Percentiles rank a stretch among this genome's conserved stretches.
phyloP scores from a whole-genome alignment of 2,113 vertebrate species.

The Pitta sordida region DNA sequence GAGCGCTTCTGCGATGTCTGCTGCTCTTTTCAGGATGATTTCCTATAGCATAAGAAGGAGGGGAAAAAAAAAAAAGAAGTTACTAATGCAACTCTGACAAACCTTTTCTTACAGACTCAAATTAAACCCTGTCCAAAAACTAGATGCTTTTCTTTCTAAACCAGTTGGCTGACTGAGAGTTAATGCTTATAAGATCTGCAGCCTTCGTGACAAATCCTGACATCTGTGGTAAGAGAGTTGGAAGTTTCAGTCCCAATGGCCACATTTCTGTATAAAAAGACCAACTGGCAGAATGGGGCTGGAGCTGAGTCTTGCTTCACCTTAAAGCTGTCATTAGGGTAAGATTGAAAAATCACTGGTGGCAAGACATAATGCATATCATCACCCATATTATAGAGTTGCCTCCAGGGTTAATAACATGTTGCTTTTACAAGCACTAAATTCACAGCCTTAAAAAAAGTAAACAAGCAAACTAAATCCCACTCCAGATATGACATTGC shows the following conservation, averaged over 20 bases:
- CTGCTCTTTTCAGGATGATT: conserved; percentile 96
- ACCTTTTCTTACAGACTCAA: not conserved
- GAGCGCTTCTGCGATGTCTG: conserved; percentile 97
- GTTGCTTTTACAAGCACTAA: not conserved
- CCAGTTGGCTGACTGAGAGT: not conserved
- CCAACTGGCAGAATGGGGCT: not conserved
- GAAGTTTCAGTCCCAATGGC: not conserved
- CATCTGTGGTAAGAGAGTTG: not conserved
- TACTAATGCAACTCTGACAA: not conserved
- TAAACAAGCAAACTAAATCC: not conserved
- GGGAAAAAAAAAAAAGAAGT: not conserved
- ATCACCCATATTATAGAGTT: not conserved
- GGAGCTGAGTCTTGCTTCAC: not conserved
- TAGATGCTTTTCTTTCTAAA: not conserved
- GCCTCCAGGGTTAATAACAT: not conserved
- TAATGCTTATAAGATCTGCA: not conserved
- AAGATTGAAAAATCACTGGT: not conserved
- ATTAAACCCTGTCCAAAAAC: not conserved
- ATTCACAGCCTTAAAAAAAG: not conserved
- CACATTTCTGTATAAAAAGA: not conserved
- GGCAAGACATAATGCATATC: not conserved
- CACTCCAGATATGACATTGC: not conserved
- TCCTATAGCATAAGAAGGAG: conserved; percentile 72
- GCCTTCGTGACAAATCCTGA: not conserved
- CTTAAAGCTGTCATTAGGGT: not conserved